These are phyloP conservation scores for Bradypus variegatus DNA, from an alignment of 2,797 vertebrate species.

Conservation along the genomic window DNA sequence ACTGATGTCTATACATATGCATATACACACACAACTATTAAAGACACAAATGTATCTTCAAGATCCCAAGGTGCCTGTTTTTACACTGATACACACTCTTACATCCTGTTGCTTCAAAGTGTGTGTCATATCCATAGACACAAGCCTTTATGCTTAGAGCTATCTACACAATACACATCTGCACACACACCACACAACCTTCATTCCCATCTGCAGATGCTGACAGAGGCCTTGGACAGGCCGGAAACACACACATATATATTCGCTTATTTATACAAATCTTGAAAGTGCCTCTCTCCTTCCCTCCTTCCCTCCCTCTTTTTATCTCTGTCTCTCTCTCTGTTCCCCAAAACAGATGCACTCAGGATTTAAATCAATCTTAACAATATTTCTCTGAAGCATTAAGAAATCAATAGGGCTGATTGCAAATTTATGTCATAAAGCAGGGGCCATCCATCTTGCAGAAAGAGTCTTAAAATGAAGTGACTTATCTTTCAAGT, in stretches of 20 bases:
- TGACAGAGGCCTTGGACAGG: background rate
- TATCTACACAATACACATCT: background rate
- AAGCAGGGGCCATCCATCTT: conserved; percentile 66
- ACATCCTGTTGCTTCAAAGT: too few species aligned
- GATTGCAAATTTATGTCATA: conserved; percentile 77
- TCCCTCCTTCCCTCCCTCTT: background rate
- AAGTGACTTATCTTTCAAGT: conserved; percentile 73
- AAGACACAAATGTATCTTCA: background rate
- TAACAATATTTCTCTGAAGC: conserved; percentile 73
- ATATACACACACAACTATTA: background rate
- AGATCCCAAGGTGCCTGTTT: background rate
- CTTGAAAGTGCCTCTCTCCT: background rate
- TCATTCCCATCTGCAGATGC: background rate
- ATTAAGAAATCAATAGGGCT: conserved; percentile 75
- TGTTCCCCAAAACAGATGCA: background rate
- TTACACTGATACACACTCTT: background rate
- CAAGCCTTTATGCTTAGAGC: background rate
- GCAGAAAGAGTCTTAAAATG: conserved; percentile 63
- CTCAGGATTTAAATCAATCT: conserved; percentile 65
- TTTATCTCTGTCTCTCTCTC: background rate
- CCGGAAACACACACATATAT: background rate
- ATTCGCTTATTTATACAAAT: background rate
- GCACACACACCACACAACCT: background rate
- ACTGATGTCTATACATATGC: too few species aligned
- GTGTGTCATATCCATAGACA: too few species aligned